phyloP scores from a whole-genome alignment of 1,140 invertebrate genomes.

The Cydia pomonella region DNA sequence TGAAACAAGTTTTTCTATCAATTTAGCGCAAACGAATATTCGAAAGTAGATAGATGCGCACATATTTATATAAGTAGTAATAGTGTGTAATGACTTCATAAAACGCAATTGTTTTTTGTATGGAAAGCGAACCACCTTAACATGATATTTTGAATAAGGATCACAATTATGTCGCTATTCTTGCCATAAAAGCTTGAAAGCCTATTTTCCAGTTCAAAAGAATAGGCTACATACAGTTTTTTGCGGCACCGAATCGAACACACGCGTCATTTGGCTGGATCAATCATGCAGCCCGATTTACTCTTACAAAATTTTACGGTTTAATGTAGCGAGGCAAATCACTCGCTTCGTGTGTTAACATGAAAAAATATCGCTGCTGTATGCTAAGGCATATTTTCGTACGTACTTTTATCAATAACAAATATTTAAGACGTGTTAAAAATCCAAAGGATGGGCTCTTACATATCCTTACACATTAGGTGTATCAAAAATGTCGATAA shows the following conservation, averaged over 20 bases:
- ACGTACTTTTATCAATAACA: neutral
- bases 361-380: slow-evolving; percentile 32
- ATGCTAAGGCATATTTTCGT: neutral
- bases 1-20: too few species aligned
- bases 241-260: neutral
- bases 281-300: slow-evolving; percentile 42
- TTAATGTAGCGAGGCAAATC: slow-evolving; percentile 44
- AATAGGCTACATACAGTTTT: neutral
- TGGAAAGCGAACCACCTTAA: too few species aligned
- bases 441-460: too few species aligned
- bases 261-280: slow-evolving; percentile 43
- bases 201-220: neutral
- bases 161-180: neutral
- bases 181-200: neutral
- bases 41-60: too few species aligned
- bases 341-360: slow-evolving; percentile 29
- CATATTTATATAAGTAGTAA: too few species aligned
- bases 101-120: too few species aligned
- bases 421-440: too few species aligned
- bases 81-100: too few species aligned
- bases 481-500: too few species aligned
- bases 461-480: too few species aligned
- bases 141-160: neutral
- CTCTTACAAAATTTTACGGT: slow-evolving; percentile 35
- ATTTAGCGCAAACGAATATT: too few species aligned